phyloP scores from a whole-genome alignment of 1,140 invertebrate species.

The Bombus superbus region DNA sequence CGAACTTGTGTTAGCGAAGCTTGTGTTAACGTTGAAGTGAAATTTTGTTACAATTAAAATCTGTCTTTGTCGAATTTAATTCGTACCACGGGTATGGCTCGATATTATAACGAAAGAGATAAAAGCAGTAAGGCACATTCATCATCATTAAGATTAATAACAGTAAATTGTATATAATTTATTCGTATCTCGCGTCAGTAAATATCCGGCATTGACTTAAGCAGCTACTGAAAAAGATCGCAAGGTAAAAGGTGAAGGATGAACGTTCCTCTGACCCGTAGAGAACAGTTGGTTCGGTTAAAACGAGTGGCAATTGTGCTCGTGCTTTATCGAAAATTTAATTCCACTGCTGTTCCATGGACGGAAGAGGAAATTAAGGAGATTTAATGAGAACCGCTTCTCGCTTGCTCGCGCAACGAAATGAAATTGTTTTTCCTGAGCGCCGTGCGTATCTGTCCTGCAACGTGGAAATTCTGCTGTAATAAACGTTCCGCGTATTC shows the following conservation, averaged over 20 bases:
- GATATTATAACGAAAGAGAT: too few species aligned
- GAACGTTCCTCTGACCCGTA: neutral
- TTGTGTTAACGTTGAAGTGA: too few species aligned
- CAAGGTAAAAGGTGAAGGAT: neutral
- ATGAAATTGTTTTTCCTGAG: conserved; percentile 16
- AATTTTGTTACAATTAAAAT: too few species aligned
- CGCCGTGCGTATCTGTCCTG: neutral
- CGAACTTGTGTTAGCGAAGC: too few species aligned
- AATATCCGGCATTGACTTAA: neutral
- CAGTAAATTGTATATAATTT: neutral
- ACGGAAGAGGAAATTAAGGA: conserved; percentile 15
- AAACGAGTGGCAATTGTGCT: neutral
- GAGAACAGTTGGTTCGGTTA: neutral
- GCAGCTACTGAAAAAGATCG: neutral
- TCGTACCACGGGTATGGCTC: too few species aligned
- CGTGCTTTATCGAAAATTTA: conserved; percentile 18
- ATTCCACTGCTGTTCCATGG: neutral
- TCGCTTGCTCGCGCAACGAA: neutral
- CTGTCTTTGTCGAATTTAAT: too few species aligned
- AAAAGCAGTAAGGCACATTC: too few species aligned
- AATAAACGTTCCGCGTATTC: neutral
- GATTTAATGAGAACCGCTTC: conserved; percentile 16
- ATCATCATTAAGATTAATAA: neutral
- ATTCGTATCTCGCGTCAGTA: neutral
- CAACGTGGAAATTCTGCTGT: neutral